phyloP scores from a whole-genome alignment of 2,888 invertebrate genomes.

The Mythimna ferrago region DNA sequence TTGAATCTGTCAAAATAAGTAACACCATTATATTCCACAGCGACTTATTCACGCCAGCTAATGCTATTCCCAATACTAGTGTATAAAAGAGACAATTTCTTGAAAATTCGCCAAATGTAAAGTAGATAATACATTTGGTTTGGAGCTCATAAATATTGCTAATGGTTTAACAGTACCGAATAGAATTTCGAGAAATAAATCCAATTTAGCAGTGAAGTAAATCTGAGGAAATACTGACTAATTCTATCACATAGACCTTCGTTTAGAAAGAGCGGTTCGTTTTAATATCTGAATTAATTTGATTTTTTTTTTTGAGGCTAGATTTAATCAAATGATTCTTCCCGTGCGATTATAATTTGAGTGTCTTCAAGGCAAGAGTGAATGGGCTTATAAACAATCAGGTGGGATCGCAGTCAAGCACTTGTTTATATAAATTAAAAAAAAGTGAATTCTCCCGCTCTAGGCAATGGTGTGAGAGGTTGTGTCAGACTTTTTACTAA shows the following conservation, averaged over 20 bases:
- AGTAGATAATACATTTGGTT: constrained; percentile 43
- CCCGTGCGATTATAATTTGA: no score
- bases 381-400: no score
- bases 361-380: no score
- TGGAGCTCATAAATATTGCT: constrained; percentile 53
- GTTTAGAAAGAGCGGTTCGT: background rate
- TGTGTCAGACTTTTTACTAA: no score
- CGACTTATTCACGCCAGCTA: background rate
- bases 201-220: constrained; percentile 28
- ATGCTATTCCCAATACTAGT: constrained; percentile 5
- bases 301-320: no score
- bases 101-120: constrained; percentile 28
- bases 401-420: no score
- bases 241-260: constrained; percentile 13
- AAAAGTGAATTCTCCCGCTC: no score
- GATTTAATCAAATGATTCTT: no score
- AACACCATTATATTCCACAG: no score
- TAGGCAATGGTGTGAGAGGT: no score
- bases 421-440: no score
- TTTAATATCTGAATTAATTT: constrained; percentile 5
- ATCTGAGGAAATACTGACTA: constrained; percentile 27
- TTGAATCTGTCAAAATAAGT: no score
- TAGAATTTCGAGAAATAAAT: constrained; percentile 46
- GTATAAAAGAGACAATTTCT: constrained; percentile 22
- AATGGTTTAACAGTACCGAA: constrained; percentile 46